Base-by-base conservation (phyloP, 2,797 vertebrate genomes). In the Leuciscus waleckii region DNA sequence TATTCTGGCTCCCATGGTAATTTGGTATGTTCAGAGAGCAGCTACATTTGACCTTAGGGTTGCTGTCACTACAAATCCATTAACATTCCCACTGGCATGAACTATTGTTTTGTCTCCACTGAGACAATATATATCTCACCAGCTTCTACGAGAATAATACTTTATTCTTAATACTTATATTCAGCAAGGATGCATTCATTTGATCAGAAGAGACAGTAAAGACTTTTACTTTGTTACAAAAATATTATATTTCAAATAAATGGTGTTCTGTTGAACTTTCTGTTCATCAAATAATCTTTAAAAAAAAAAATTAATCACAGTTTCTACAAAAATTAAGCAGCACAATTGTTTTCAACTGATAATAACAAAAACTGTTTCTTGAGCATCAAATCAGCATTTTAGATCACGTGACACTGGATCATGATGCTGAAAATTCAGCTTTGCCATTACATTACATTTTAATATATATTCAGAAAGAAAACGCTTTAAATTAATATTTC, bases 31-130 rank as follows among this genome's bases (percentile, higher is more conserved):
- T 80, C 29, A 51, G 61, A 80, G 6, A 9, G 71, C 21, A 29
- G 39, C 58, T 67, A 82, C 23, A 51, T 78, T 68, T 83, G 79
- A 83, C 80, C 73, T 81, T 71, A 29, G n/a, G 43, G 32, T 63
- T 71, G 35, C 85, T 87, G 75, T 80, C 88, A 80, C 9, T 83
- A 87, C 56, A 54, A 68, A 77, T 16, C 61, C 68, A 86, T 88
- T 87, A 85, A 37, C n/a, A 39, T 74, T 67, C 16, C 26, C 19
- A 13, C 58, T 77, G 69, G 83, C 16, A 80, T 73, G 29, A 73
- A 63, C 69, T 49, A 9, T 49, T 65, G 5, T 79, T 73, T 39
- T 49, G 54, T 26, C 23, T 14, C 26, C 32, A 49, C 23, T 13
- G 11, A 51, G 19, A 65, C 29, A 26, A 32, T n/a, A 37, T 65